These are phyloP conservation scores for Autographa gamma DNA, from an alignment of 2,888 invertebrate genomes.

Conservation along the genomic window DNA sequence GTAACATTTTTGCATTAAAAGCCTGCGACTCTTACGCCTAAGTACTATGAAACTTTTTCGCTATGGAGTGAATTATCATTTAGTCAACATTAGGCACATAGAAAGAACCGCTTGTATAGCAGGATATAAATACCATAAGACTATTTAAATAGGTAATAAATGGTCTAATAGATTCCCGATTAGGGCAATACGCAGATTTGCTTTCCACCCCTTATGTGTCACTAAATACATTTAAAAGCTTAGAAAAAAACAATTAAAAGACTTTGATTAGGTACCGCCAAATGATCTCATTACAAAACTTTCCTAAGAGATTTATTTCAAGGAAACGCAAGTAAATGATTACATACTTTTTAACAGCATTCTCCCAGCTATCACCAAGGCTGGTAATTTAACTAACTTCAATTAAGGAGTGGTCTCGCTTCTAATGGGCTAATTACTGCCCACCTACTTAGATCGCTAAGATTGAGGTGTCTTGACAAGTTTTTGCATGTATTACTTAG, in stretches of 20 bases:
- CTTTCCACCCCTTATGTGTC: background rate
- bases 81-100: no score
- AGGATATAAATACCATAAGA: no score
- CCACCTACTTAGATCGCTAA: slow-evolving; percentile 27
- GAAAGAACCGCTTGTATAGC: no score
- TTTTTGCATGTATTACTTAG: slow-evolving; percentile 22
- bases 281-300: background rate
- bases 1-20: background rate
- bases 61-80: no score
- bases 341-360: slow-evolving; percentile 21
- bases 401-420: slow-evolving; percentile 43
- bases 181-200: background rate
- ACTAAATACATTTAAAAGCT: background rate
- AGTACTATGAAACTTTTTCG: no score
- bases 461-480: slow-evolving; percentile 36
- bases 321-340: slow-evolving; percentile 19
- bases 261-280: background rate
- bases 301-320: slow-evolving; percentile 27
- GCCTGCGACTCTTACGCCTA: no score
- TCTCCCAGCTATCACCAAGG: slow-evolving; percentile 48
- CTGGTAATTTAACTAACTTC: slow-evolving; percentile 38
- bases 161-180: background rate
- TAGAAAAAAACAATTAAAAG: background rate
- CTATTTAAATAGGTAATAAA: no score
- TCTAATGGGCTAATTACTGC: slow-evolving; percentile 48